Evolutionary conservation across 1,140 invertebrate species (phyloP).

Genomic region (Temnothorax longispinosus): DNA sequence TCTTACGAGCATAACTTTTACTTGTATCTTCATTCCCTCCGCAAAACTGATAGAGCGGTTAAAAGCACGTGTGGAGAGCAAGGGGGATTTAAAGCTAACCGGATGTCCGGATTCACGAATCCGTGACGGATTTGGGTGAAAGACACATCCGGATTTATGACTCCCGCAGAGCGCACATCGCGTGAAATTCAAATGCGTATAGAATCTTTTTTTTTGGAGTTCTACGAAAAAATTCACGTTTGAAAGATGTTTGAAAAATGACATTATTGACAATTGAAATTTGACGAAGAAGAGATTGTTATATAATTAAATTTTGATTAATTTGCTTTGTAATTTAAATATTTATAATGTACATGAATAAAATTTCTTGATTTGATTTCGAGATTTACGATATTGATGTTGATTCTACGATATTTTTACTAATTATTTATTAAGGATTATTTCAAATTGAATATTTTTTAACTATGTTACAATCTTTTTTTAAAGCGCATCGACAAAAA

Average conservation of each 20-base stretch:
- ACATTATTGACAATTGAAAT: background rate
- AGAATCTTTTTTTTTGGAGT: background rate
- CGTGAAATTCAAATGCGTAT: background rate
- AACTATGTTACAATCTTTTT: background rate
- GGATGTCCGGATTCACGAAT: conserved; percentile 19
- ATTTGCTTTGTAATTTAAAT: background rate
- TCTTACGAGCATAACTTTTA: background rate
- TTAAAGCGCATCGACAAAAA: background rate
- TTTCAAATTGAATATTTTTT: background rate
- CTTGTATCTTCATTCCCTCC: background rate
- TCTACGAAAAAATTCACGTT: background rate
- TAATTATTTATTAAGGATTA: background rate
- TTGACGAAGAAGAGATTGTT: background rate
- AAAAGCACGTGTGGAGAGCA: background rate
- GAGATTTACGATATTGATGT: background rate
- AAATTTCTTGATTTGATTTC: background rate
- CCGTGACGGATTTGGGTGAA: conserved; percentile 23
- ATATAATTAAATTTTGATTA: background rate
- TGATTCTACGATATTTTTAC: background rate
- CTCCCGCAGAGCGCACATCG: background rate
- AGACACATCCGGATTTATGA: conserved; percentile 7
- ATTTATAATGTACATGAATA: background rate
- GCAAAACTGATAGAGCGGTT: background rate
- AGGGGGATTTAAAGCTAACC: background rate
- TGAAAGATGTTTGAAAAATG: background rate